phyloP scores from a whole-genome alignment of 2,797 vertebrate species.

The Eupleurogrammus muticus region DNA sequence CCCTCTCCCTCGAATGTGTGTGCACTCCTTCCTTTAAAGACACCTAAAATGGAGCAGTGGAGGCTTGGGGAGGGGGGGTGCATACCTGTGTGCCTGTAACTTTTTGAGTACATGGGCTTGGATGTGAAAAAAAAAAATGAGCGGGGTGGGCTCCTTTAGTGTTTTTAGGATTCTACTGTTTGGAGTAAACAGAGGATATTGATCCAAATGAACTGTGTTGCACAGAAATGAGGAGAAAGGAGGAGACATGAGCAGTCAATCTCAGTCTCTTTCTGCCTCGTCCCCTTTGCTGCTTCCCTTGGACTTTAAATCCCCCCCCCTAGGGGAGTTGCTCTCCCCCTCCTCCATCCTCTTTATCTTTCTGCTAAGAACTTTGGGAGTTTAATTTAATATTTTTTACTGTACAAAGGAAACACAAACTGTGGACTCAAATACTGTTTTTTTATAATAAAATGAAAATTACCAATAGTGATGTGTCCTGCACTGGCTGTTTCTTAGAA shows the following conservation, averaged over 20 bases:
- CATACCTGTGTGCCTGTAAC: conserved; percentile 82
- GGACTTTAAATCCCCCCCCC: conserved; percentile 55
- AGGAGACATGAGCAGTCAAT: conserved; percentile 36
- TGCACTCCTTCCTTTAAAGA: conserved; percentile 80
- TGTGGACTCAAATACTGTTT: conserved; percentile 87
- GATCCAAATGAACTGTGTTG: conserved; percentile 84
- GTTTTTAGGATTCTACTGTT: conserved; percentile 75
- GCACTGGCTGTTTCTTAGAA: conserved; percentile 37
- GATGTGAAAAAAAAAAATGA: conserved; percentile 48
- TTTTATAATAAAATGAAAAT: conserved; percentile 87
- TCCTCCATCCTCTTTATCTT: conserved; percentile 77
- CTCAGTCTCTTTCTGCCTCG: conserved; percentile 71
- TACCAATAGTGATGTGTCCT: conserved; percentile 65
- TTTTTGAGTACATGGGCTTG: conserved; percentile 72
- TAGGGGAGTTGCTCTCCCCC: conserved; percentile 43
- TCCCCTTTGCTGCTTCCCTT: conserved; percentile 78
- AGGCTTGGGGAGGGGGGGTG: conserved; percentile 74
- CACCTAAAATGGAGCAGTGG: conserved; percentile 72
- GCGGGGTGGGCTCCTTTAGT: conserved; percentile 68
- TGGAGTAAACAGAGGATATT: conserved; percentile 70
- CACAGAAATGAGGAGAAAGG: conserved; percentile 77
- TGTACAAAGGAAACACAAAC: conserved; percentile 88
- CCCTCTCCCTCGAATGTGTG: conserved; percentile 80
- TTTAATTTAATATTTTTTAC: conserved; percentile 91
- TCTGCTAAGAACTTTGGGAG: conserved; percentile 83